These are phyloP conservation scores for Penaeus japonicus DNA, from an alignment of 1,140 invertebrate species.

Conservation along the genomic window DNA sequence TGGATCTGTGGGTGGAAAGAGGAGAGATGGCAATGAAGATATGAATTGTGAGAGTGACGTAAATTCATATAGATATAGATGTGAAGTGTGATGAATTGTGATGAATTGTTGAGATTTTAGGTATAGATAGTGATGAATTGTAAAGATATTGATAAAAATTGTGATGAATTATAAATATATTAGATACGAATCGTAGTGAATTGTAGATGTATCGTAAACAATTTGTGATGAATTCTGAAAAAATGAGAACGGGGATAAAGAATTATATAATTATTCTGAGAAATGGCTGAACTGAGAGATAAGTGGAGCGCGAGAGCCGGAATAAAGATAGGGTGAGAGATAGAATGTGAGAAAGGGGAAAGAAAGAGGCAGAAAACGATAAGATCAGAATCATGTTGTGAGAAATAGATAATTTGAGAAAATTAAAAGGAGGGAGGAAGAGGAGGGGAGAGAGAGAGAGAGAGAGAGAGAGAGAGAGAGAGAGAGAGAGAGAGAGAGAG, in stretches of 20 bases:
- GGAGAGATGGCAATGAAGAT: background rate
- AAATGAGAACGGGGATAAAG: too few species aligned
- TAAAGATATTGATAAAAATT: too few species aligned
- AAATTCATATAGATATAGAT: background rate
- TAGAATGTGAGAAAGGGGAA: background rate
- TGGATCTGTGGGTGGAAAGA: background rate
- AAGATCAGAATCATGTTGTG: background rate
- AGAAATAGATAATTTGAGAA: background rate
- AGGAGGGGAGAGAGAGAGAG: constrained; percentile 3
- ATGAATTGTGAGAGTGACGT: background rate
- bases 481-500: too few species aligned
- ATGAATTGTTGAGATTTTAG: too few species aligned
- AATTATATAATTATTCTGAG: too few species aligned
- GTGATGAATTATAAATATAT: too few species aligned
- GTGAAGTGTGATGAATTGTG: background rate
- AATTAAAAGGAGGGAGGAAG: background rate
- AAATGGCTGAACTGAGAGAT: too few species aligned
- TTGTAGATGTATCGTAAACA: too few species aligned
- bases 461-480: constrained; percentile 15
- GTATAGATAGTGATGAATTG: too few species aligned
- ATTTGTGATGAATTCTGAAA: too few species aligned
- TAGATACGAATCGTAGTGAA: too few species aligned
- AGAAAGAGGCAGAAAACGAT: background rate
- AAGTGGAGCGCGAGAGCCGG: background rate
- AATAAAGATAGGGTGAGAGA: background rate